A percentile compares a stretch with the other conserved stretches of the same genome.
These are phyloP conservation scores for Campylomormyrus tamandua DNA, from an alignment of 2,113 vertebrate species.

Conservation along the genomic window DNA sequence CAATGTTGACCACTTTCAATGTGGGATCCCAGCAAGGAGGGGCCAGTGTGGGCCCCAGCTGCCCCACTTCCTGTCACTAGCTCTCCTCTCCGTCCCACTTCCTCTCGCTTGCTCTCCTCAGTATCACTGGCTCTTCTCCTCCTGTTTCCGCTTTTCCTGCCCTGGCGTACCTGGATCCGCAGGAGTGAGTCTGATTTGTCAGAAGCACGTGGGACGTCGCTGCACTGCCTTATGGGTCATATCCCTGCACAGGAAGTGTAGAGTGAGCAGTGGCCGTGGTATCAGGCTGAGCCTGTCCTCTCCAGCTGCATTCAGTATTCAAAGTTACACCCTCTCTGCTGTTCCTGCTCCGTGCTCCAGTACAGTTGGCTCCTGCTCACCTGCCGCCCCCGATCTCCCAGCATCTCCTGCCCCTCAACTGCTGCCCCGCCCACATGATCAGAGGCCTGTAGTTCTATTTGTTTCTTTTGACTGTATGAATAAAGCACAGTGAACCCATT, in stretches of 20 bases:
- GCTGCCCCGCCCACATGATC: not conserved
- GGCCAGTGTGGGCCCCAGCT: not conserved
- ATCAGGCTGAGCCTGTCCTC: not conserved
- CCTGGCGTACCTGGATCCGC: not conserved
- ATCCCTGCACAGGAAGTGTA: not conserved
- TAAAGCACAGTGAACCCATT: not conserved
- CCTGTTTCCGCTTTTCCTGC: not conserved
- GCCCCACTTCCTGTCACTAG: not conserved
- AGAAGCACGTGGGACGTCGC: not conserved
- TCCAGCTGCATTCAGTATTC: not conserved
- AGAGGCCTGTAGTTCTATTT: conserved; percentile 7
- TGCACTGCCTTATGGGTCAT: not conserved
- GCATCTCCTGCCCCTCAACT: not conserved
- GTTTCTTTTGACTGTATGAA: not conserved
- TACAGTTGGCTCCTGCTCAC: not conserved
- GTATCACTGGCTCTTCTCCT: not conserved
- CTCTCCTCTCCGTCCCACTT: not conserved
- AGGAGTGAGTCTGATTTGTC: not conserved
- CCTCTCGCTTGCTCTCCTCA: not conserved
- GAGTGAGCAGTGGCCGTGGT: not conserved
- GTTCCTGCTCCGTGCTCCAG: not conserved
- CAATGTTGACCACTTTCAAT: not conserved
- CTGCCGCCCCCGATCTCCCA: not conserved
- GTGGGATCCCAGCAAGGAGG: not conserved
- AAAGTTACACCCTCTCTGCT: not conserved